phyloP scores from a whole-genome alignment of 2,888 invertebrate genomes.

The Apodemia hepburni region DNA sequence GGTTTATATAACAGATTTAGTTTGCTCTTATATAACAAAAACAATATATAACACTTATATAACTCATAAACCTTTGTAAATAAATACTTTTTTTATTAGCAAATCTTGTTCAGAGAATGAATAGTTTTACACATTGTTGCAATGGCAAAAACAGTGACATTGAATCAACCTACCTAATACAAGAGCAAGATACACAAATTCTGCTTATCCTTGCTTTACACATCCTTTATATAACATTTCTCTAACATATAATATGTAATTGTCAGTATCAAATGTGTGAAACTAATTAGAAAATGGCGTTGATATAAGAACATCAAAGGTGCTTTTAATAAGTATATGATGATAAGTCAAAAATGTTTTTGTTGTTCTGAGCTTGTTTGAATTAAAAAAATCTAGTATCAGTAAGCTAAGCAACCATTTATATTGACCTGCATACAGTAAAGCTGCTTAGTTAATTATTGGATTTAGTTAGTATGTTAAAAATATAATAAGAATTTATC shows the following conservation, averaged over 20 bases:
- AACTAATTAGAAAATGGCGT: background rate
- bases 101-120: conserved; percentile 9
- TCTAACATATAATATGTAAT: background rate
- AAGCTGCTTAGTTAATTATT: conserved; percentile 25
- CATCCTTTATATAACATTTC: background rate
- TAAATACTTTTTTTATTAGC: conserved; percentile 10
- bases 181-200: conserved; percentile 6
- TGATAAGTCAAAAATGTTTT: conserved; percentile 10
- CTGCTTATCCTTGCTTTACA: conserved; percentile 6
- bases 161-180: background rate
- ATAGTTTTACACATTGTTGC: conserved; percentile 7
- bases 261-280: conserved; percentile 8
- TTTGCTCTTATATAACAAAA: conserved; percentile 15
- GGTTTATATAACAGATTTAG: conserved; percentile 24
- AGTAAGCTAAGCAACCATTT: conserved; percentile 27
- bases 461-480: conserved; percentile 35
- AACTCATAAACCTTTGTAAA: conserved; percentile 15
- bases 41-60: conserved; percentile 15
- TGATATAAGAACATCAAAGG: conserved; percentile 8
- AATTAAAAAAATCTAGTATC: background rate
- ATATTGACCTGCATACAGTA: conserved; percentile 20
- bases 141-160: background rate
- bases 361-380: background rate
- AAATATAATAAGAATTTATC: conserved; percentile 29
- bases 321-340: background rate